Conservation (phyloP, 1,140 invertebrate genomes). For the Penaeus indicus region DNA sequence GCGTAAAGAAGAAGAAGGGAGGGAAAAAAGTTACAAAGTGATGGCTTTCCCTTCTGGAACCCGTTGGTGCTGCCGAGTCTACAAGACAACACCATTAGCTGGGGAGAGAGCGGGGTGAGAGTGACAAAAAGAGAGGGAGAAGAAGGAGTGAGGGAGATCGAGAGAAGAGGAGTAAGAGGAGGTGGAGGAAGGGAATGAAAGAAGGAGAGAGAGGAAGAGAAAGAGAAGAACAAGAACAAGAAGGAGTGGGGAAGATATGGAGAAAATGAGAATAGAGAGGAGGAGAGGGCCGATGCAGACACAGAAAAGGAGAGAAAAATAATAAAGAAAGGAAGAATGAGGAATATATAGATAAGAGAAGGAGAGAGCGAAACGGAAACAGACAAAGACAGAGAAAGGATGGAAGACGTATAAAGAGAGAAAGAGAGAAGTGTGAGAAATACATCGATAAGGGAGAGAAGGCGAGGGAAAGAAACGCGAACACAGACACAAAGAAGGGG, state of each 20-base stretch:
- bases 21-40: too few relatives aligned
- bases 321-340: neutral
- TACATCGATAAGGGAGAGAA: neutral
- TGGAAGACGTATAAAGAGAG: too few relatives aligned
- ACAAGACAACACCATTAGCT: too few relatives aligned
- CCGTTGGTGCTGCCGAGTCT: too few relatives aligned
- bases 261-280: neutral
- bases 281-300: neutral
- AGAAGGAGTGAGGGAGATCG: too few relatives aligned
- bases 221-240: neutral
- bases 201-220: constrained; percentile 2
- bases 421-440: neutral
- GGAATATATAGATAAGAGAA: neutral
- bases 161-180: neutral
- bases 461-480: too few relatives aligned
- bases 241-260: neutral
- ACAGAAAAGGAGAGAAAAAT: neutral
- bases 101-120: too few relatives aligned
- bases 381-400: neutral
- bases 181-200: neutral
- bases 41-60: too few relatives aligned
- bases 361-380: neutral
- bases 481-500: neutral
- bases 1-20: too few relatives aligned
- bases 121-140: too few relatives aligned